phyloP scores from a whole-genome alignment of 2,797 vertebrate species.

The Melanitta fusca region DNA sequence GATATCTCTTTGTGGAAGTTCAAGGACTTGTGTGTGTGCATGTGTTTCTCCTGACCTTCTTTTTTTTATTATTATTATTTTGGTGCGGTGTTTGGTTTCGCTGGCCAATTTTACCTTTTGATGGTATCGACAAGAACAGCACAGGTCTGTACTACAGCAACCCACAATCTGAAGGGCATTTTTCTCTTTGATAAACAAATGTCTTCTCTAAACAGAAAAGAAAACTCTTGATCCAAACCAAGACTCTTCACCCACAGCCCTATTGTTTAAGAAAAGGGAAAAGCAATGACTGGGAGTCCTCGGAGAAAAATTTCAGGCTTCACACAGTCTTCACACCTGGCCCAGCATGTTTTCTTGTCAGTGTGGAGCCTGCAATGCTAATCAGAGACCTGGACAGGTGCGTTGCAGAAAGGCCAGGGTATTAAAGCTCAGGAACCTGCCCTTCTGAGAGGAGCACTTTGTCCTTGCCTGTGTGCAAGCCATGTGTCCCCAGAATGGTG shows the following conservation, averaged over 20 bases:
- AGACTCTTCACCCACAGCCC: slow-evolving; percentile 13
- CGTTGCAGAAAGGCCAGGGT: background rate
- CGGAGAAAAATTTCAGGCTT: background rate
- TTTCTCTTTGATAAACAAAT: background rate
- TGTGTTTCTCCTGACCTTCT: slow-evolving; percentile 16
- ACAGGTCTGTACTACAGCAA: background rate
- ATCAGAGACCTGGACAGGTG: background rate
- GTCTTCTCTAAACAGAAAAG: slow-evolving; percentile 6
- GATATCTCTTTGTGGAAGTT: slow-evolving; percentile 75
- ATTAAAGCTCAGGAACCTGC: background rate
- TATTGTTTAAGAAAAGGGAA: background rate
- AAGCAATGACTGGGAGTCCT: background rate
- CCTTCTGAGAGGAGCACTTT: background rate
- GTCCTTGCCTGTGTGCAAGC: background rate
- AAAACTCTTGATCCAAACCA: background rate
- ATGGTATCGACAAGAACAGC: background rate
- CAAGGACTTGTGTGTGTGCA: slow-evolving; percentile 61
- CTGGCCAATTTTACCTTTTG: slow-evolving; percentile 36
- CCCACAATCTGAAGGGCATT: background rate
- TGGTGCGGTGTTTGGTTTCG: background rate
- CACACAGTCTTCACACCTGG: background rate
- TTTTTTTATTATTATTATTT: slow-evolving; percentile 26
- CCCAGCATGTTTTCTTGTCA: background rate
- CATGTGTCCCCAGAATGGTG: background rate
- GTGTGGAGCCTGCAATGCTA: background rate